A percentile compares a stretch with the other conserved stretches of the same genome.
Evolutionary conservation across 2,888 invertebrate genomes (phyloP).

Genomic region (Drosophila fungiperda): DNA sequence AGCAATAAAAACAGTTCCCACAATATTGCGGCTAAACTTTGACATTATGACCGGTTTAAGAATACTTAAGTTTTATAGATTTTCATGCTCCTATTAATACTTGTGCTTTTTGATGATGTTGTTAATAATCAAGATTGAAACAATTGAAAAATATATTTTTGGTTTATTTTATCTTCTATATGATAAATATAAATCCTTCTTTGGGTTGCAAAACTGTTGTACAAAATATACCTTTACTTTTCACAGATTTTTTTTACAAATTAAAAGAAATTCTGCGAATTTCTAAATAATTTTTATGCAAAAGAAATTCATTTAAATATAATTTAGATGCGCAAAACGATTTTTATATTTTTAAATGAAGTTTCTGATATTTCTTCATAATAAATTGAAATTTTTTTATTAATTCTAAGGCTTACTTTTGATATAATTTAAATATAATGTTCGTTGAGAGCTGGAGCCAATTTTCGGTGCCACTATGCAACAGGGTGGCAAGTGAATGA

Average conservation of each 20-base stretch:
- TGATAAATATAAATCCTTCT: background rate
- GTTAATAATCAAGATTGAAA: background rate
- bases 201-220: background rate
- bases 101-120: background rate
- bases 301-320: background rate
- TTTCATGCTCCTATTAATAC: background rate
- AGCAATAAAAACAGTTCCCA: slow-evolving; percentile 24
- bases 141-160: background rate
- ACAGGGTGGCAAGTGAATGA: slow-evolving; percentile 61
- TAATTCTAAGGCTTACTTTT: background rate
- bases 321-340: background rate
- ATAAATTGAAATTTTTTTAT: too few species aligned
- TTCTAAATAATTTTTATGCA: background rate
- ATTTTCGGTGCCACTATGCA: slow-evolving; percentile 46
- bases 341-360: background rate
- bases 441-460: too few species aligned
- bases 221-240: background rate
- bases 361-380: background rate
- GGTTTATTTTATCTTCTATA: background rate
- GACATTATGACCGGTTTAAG: slow-evolving; percentile 2
- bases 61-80: background rate
- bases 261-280: background rate
- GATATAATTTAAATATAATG: background rate
- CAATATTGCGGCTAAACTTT: background rate
- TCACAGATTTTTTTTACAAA: background rate